Base-by-base conservation (phyloP, 2,888 invertebrate species). In the Zaprionus lineosus region DNA sequence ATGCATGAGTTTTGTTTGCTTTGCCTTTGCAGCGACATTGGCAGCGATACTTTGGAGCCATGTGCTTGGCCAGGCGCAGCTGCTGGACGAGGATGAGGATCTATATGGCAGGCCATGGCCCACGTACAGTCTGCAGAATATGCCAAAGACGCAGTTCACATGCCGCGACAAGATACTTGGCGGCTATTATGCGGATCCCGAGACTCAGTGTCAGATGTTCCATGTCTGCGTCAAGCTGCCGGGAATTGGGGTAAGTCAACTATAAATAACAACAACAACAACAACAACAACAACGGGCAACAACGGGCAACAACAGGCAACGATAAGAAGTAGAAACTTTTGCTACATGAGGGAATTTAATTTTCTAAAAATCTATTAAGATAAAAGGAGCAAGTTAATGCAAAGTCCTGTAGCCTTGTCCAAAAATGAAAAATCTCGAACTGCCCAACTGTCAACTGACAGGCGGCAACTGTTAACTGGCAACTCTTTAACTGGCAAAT, bases 141-240 rank as follows among this genome's bases (percentile, higher is more conserved):
- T 92, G 92, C 92, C 92, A 34, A 91, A 91, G 71, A 90, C 90
- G 52, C 77, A 93, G 77, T 96, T 96, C 91, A 93, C 94, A 84
- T 96, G 96, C 89, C 93, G 94, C 86, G 94, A 94, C 74, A 95
- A 96, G 89, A 95, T 96, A 86, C 92, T 96, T 48, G 96, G 96
- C 65, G 96, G 96, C 31, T 96, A 96, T 90, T 96, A 96, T 89
- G 96, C 96, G 26, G 96, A 96, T 90, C 93, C 94, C 2, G 95
- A 96, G 88, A 94, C 96, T 19, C 94, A 95, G 87, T 96, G 96
- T 90, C 96, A 96, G 88, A 95, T 96, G 91, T 96, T 96, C 91
- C 96, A 96, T 88, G 95, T 96, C 59, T 97, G 97, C 89, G 96
- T 96, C 67, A 94, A 95, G 86, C 94, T 95, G 29, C 94, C 95